Conservation (phyloP, 1,140 invertebrate genomes). For the Camponotus floridanus region DNA sequence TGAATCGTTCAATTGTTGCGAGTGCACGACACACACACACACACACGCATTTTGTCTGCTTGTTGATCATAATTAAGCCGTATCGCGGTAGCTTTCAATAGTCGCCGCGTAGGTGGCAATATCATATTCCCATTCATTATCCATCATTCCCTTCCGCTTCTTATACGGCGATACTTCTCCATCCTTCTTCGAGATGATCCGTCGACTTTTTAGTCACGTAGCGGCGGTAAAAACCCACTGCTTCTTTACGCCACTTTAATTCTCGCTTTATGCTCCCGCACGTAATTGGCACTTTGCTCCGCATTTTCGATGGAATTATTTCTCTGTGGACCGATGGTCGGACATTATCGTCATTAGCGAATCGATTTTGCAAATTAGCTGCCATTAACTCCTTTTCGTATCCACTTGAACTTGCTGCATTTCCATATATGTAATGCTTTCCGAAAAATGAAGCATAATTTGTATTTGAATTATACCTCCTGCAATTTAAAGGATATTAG, state of each 20-base stretch:
- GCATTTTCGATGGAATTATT: conserved; percentile 48
- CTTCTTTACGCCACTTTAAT: conserved; percentile 63
- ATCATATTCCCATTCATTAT: too few relatives aligned
- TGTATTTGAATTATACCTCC: not conserved
- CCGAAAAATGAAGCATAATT: conserved; percentile 17
- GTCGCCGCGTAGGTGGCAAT: conserved; percentile 59
- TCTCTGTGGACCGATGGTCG: conserved; percentile 21
- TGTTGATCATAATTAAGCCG: conserved; percentile 75
- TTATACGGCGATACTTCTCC: not conserved
- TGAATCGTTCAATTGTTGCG: conserved; percentile 33
- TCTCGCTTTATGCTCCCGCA: conserved; percentile 47
- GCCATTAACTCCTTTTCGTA: conserved; percentile 37
- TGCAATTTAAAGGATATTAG: not conserved
- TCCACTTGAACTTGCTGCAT: not conserved
- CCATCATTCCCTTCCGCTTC: conserved; percentile 56
- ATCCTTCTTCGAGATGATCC: not conserved
- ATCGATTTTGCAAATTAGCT: conserved; percentile 39
- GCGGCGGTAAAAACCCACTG: conserved; percentile 56
- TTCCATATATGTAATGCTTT: conserved; percentile 8
- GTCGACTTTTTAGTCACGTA: conserved; percentile 52
- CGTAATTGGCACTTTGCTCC: conserved; percentile 67
- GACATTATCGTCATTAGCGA: conserved; percentile 43
- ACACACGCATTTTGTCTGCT: conserved; percentile 51
- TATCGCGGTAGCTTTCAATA: conserved; percentile 70
- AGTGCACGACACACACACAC: conserved; percentile 14